These are phyloP conservation scores for Leptocoma aspasia DNA, from an alignment of 2,113 vertebrate genomes.

Conservation along the genomic window DNA sequence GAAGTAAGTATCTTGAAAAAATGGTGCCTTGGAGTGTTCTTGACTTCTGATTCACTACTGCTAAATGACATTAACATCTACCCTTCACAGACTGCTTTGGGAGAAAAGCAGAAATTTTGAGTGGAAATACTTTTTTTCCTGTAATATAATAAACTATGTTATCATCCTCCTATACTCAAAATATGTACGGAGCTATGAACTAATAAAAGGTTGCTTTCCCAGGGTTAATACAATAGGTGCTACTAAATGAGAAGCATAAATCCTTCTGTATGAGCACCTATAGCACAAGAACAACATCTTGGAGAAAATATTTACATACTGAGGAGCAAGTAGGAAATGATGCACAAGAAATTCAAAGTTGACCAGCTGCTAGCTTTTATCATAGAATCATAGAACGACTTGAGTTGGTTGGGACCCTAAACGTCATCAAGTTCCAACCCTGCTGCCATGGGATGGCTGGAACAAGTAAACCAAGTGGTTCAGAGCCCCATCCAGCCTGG, in stretches of 20 bases:
- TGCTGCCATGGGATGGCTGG: background rate
- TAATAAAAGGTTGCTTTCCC: background rate
- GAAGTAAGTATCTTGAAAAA: conserved; percentile 39
- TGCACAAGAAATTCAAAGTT: background rate
- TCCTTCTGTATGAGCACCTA: background rate
- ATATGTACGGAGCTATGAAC: fast-evolving
- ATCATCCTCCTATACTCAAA: background rate
- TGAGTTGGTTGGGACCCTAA: background rate
- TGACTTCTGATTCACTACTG: background rate
- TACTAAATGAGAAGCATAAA: background rate
- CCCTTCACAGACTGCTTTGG: background rate
- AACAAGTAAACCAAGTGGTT: background rate
- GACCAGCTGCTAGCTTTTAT: background rate
- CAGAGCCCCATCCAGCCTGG: background rate
- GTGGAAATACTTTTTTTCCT: background rate
- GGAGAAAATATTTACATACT: background rate
- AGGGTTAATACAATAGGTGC: background rate
- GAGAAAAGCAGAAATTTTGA: background rate
- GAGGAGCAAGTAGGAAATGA: background rate
- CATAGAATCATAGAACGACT: background rate
- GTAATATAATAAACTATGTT: background rate
- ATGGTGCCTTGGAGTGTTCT: background rate
- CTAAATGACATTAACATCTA: background rate
- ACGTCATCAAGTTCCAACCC: background rate
- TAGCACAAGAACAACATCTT: background rate